Conservation (phyloP, 2,113 vertebrate species). For the Etheostoma cragini region DNA sequence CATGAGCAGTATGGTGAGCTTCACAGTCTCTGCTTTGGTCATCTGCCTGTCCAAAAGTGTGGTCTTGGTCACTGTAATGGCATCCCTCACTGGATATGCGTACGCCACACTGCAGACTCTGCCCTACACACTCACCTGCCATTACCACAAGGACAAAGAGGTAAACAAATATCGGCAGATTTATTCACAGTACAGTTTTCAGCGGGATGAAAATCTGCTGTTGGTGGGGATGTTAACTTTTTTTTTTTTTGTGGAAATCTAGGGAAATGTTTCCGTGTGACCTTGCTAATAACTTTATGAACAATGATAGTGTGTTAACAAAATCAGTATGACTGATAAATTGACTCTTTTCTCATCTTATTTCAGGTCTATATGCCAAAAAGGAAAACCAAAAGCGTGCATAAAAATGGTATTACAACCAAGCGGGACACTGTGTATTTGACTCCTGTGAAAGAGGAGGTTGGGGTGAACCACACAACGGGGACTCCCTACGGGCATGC, state of each 20-base stretch:
- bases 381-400: slow-evolving; percentile 71
- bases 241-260: too few relatives aligned
- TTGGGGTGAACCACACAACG: slow-evolving; percentile 51
- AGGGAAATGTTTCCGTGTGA: too few relatives aligned
- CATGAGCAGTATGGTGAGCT: slow-evolving; percentile 85
- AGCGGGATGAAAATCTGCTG: too few relatives aligned
- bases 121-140: slow-evolving; percentile 86
- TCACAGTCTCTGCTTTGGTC: slow-evolving; percentile 81
- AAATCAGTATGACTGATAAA: not conserved
- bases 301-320: not conserved
- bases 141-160: slow-evolving; percentile 86
- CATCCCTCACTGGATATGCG: slow-evolving; percentile 85
- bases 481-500: slow-evolving; percentile 55
- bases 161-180: slow-evolving; percentile 41
- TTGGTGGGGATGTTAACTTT: too few relatives aligned
- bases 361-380: slow-evolving; percentile 84
- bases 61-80: slow-evolving; percentile 82
- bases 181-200: too few relatives aligned
- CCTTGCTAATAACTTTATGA: not conserved
- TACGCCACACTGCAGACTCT: slow-evolving; percentile 86
- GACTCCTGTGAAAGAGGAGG: slow-evolving; percentile 69
- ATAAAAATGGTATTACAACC: slow-evolving; percentile 64
- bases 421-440: slow-evolving; percentile 74
- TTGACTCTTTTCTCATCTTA: not conserved
- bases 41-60: slow-evolving; percentile 84